A percentile compares a stretch with the other conserved stretches of the same genome.
These are phyloP conservation scores for Lordiphosa fenestrarum DNA, from an alignment of 2,888 invertebrate genomes.

Conservation along the genomic window DNA sequence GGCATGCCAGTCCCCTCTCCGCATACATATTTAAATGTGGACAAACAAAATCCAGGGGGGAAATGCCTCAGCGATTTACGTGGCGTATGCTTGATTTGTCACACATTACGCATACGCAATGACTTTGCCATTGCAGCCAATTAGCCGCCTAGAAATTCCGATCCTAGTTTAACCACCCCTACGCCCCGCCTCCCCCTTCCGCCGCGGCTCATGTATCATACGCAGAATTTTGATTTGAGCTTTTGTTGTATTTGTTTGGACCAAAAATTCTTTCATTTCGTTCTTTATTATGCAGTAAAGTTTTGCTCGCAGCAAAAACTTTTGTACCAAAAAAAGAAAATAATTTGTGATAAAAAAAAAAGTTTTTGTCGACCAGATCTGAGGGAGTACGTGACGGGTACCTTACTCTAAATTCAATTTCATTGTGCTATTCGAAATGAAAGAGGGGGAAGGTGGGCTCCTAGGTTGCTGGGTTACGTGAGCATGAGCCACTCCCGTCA, in stretches of 20 bases:
- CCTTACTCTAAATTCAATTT: conserved; percentile 70
- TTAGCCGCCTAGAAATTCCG: conserved; percentile 47
- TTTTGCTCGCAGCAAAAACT: conserved; percentile 52
- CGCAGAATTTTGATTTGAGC: conserved; percentile 69
- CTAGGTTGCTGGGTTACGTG: neutral
- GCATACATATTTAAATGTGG: conserved; percentile 8
- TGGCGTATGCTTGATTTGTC: conserved; percentile 66
- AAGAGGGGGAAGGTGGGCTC: neutral
- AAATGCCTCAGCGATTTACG: conserved; percentile 41
- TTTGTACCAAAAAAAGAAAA: conserved; percentile 52
- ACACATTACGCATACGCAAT: conserved; percentile 59
- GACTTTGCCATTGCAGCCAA: conserved; percentile 49
- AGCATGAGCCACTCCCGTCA: conserved; percentile 33
- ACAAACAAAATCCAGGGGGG: conserved; percentile 45
- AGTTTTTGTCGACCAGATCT: conserved; percentile 60
- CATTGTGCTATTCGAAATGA: conserved; percentile 47
- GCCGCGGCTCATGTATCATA: conserved; percentile 46
- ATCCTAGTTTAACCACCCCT: neutral
- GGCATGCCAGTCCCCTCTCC: conserved; percentile 37
- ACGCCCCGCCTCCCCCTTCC: neutral
- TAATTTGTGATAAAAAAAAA: conserved; percentile 68
- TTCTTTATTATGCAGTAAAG: conserved; percentile 70
- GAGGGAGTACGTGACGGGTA: conserved; percentile 58
- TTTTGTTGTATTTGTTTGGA: conserved; percentile 20
- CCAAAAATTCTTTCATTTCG: conserved; percentile 8